Evolutionary conservation across 2,888 invertebrate species (phyloP), one percentile per base, ranked within the genome.

Genomic region (Tortricodes alternella): DNA sequence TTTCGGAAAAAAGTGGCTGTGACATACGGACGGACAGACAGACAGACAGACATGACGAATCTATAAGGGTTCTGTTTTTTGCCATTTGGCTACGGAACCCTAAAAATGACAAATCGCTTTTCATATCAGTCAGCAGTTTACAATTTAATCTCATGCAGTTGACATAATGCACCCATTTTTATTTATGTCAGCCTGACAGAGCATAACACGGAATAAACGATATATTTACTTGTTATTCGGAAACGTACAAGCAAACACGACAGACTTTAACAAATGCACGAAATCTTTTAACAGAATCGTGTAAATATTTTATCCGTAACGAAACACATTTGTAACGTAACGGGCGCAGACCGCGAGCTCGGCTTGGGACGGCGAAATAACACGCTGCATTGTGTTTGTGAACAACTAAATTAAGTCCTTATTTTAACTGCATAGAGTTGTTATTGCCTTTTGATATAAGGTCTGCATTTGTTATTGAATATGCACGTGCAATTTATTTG

Each of bases 291-390:
- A 44, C 35, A 5, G 49, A 19, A 56, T 56, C 50, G 44, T 50
- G 44, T 56, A 50, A 56, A 56, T 56, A 56, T 50, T 56, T 56
- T 56, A 56, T 44, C 49, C 37, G 56, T 44, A 56, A 49, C 55
- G 49, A 50, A 56, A 56, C 44, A 56, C 44, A 56, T 56, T 50
- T 56, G 50, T 44, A 56, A 50, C 56, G 37, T 6, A 56, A 56
- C 49, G 49, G 55, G 49, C 35, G 49, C 48, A 15, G 15, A 8
- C 55, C 48, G 43, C 50, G 44, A 27, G 44, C 44, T 19, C 19
- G 8, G 32, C 21, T 7, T n/a, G n/a, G n/a, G n/a, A n/a, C 19
- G 13, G 32, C 16, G 16, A 48, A 55, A 48, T 53, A 53, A 38
- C 29, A 34, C 51, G 3, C 32, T 38, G 46, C 38, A 32, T 37